Base-by-base conservation (phyloP, 2,113 vertebrate genomes). In the Phodopus roborovskii region DNA sequence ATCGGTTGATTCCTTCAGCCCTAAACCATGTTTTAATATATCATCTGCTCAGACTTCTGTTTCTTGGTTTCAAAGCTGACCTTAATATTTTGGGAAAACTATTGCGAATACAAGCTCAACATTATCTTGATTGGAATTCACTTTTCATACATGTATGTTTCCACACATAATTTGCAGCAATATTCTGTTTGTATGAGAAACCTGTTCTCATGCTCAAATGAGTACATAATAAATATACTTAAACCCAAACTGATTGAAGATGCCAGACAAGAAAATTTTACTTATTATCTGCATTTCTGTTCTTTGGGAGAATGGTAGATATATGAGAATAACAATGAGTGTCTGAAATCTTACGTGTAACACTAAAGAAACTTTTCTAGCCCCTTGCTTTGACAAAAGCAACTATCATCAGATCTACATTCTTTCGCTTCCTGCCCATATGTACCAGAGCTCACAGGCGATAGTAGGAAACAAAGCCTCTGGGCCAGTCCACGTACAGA, bases 11-110 rank as follows among this genome's bases (percentile, higher is more conserved):
- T 58, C 5, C 74, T 86, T 10, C 2, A 64, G 20, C 22, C n/a
- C 4, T 79, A 5, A 4, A 7, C 6, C 7, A 0, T 6, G 0
- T 62, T 62, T 42, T 1, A 16, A 7, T 26, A 58, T 5, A n/a
- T 16, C 16, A 42, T 8, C 17, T 19, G 1, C 1, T 39, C 42
- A 30, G 26, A 45, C 13, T 22, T 92, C 12, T 68, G 82, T 68
- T n/a, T 92, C 53, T 82, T 3, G 0, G 2, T 33, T 66, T 91
- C 64, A 62, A 36, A n/a, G 15, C 30, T 94, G 39, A 19, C 50
- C 15, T 87, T 2, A 6, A 28, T 58, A 10, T 45, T 39, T 45
- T 6, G 58, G 48, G 19, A 20, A 58, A 45, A 78, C 10, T 28
- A 22, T 74, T 53, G 39, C 50, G 22, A 5, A 39, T 39, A 6